A percentile compares a stretch with the other conserved stretches of the same genome.
Evolutionary conservation across 1,140 invertebrate genomes (phyloP).

Genomic region (Trachymyrmex septentrionalis): DNA sequence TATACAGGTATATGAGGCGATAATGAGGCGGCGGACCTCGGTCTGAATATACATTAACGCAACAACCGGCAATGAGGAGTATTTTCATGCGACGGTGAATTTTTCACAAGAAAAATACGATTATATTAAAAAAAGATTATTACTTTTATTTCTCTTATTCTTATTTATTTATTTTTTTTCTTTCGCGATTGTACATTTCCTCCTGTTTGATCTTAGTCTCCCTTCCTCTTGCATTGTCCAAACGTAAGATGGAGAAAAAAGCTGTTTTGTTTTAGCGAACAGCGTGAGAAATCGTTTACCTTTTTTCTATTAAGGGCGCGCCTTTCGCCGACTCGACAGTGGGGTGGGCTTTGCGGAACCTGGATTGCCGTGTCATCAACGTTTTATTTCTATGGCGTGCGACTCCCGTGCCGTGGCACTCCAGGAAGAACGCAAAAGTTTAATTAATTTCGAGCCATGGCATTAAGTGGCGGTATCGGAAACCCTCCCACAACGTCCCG

Average conservation of each 20-base stretch:
- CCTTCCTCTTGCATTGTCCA: constrained; percentile 45
- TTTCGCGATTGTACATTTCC: constrained; percentile 1
- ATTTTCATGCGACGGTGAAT: constrained; percentile 42
- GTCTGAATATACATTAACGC: constrained; percentile 40
- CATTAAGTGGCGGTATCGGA: constrained; percentile 78
- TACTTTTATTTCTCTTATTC: constrained; percentile 62
- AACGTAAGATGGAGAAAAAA: constrained; percentile 26
- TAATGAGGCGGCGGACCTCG: constrained; percentile 58
- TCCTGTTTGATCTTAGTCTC: constrained; percentile 23
- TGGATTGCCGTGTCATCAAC: constrained; percentile 79
- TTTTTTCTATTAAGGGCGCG: constrained; percentile 81
- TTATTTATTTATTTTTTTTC: neutral
- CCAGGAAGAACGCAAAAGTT: constrained; percentile 77
- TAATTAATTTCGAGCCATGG: constrained; percentile 80
- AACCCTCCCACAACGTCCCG: constrained; percentile 24
- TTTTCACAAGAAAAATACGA: neutral
- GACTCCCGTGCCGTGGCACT: constrained; percentile 37
- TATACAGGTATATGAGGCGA: constrained; percentile 49
- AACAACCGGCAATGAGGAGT: neutral
- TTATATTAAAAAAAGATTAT: constrained; percentile 24
- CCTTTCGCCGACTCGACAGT: constrained; percentile 45
- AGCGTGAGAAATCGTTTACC: constrained; percentile 83
- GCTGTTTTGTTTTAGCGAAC: constrained; percentile 81
- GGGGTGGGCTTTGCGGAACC: constrained; percentile 73
- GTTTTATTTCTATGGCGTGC: constrained; percentile 77